Evolutionary conservation across 2,113 vertebrate genomes (phyloP).

Genomic region (Mixornis gularis): DNA sequence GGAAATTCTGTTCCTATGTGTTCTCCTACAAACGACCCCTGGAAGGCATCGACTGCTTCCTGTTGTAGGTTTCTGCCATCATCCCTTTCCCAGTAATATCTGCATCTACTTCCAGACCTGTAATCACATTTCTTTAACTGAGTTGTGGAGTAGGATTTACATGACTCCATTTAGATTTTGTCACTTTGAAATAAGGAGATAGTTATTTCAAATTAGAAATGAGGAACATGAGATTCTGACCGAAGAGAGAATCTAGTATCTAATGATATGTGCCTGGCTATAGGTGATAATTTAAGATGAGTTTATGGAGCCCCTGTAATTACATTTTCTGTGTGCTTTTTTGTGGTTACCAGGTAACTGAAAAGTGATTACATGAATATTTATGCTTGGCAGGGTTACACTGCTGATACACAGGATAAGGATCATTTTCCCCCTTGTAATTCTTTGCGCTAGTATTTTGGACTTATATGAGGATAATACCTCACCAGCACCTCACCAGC

Average conservation of each 20-base stretch:
- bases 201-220: not conserved
- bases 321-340: conserved; percentile 9
- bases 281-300: conserved; percentile 46
- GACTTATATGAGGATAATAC: not conserved
- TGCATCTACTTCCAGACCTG: not conserved
- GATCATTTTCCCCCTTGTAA: not conserved
- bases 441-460: not conserved
- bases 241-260: not conserved
- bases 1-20: conserved; percentile 8
- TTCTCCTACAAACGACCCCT: conserved; percentile 20
- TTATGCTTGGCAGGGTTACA: conserved; percentile 1
- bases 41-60: not conserved
- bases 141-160: not conserved
- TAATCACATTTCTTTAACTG: not conserved
- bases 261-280: not conserved
- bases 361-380: not conserved
- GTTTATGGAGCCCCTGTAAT: conserved; percentile 14
- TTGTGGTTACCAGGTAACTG: conserved; percentile 26
- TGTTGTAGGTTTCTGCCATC: conserved; percentile 7
- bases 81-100: not conserved
- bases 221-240: not conserved
- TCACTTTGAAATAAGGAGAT: not conserved
- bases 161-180: not conserved
- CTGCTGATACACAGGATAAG: not conserved
- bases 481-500: not conserved